phyloP scores from a whole-genome alignment of 2,113 vertebrate species.

The Colaptes auratus region DNA sequence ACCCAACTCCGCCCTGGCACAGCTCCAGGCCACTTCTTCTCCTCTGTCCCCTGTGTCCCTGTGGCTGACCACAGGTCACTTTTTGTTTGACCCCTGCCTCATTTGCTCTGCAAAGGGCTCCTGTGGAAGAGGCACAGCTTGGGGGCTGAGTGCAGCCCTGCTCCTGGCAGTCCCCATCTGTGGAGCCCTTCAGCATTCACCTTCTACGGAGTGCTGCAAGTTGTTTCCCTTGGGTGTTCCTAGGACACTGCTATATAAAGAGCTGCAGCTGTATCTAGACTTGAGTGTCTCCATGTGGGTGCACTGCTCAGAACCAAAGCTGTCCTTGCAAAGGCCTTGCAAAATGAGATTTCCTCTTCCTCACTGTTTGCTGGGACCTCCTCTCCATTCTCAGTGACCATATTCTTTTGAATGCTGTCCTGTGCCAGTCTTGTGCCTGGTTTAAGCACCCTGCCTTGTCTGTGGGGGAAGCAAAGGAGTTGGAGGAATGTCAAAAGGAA shows the following conservation, averaged over 20 bases:
- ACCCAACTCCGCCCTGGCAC: no score
- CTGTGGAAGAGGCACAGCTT: neutral
- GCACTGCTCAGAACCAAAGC: neutral
- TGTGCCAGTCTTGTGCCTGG: fast-evolving
- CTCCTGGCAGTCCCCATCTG: neutral
- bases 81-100: neutral
- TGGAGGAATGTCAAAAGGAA: neutral
- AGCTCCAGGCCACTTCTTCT: no score
- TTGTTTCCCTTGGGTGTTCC: neutral
- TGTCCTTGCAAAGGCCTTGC: neutral
- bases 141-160: neutral
- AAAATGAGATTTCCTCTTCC: neutral
- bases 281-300: neutral
- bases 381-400: neutral
- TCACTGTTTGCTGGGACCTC: neutral
- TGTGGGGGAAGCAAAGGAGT: neutral
- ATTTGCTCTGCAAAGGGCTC: neutral
- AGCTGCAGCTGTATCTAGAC: neutral
- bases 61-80: neutral
- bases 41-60: neutral
- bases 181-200: neutral
- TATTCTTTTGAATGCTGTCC: neutral
- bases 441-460: neutral
- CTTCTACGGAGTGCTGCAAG: neutral
- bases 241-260: neutral